Conservation (phyloP, 2,888 invertebrate species). For the Trachelus stipa region DNA sequence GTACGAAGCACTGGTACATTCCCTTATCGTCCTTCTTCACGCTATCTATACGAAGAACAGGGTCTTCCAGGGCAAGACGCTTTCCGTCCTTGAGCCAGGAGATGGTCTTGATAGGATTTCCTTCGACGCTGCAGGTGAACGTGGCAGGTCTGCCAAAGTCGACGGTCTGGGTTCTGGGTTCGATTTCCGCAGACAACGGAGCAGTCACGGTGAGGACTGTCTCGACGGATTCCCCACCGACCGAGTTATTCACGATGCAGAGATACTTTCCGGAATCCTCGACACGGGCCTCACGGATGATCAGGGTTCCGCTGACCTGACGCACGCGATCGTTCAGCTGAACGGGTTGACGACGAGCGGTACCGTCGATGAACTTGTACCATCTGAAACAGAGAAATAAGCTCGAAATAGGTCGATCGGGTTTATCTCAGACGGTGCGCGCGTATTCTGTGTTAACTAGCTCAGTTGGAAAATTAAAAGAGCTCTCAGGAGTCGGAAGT, state of each 20-base stretch:
- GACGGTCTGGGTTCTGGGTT: constrained; percentile 90
- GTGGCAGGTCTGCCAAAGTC: constrained; percentile 94
- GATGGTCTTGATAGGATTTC: constrained; percentile 91
- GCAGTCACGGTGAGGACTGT: constrained; percentile 94
- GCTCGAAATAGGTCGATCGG: neutral
- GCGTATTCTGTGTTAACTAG: neutral
- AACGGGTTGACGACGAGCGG: constrained; percentile 89
- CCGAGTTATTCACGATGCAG: constrained; percentile 94
- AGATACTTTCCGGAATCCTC: constrained; percentile 95
- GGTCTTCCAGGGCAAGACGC: constrained; percentile 84
- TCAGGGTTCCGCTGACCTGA: constrained; percentile 93
- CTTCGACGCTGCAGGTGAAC: constrained; percentile 90
- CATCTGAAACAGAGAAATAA: constrained; percentile 79
- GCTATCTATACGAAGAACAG: constrained; percentile 85
- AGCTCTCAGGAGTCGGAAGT: neutral
- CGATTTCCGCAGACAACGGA: constrained; percentile 87
- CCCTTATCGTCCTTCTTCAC: constrained; percentile 95
- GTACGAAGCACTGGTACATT: constrained; percentile 96
- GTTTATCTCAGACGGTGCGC: neutral
- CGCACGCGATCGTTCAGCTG: constrained; percentile 88
- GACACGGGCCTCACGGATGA: constrained; percentile 90
- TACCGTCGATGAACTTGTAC: constrained; percentile 93
- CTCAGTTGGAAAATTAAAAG: neutral
- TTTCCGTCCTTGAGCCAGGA: constrained; percentile 95
- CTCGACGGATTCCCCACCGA: constrained; percentile 93